Base-by-base conservation (phyloP, 2,888 invertebrate genomes). In the Operophtera brumata region DNA sequence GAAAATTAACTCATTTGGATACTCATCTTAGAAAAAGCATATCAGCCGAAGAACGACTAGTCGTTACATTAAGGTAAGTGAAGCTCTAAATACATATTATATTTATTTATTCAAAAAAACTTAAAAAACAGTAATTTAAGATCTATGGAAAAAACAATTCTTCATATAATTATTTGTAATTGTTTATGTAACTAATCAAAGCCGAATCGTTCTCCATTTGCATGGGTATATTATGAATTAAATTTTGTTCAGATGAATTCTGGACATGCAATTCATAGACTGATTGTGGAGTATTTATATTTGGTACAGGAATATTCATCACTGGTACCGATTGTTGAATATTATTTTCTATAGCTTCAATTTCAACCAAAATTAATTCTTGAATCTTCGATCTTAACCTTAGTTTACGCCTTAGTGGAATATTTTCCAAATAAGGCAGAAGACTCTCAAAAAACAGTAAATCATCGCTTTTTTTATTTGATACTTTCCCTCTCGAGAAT, bases 361-460 rank as follows among this genome's bases (percentile, higher is more conserved):
- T 50, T 57, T 70, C 69, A 44, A 42, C 56, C 32, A 63, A 58
- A 40, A 71, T 69, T 49, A 71, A 54, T 45, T 70, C 69, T 56
- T 69, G 69, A 48, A 71, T 70, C 37, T 66, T 66, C 7, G 66
- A 64, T 39, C 67, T 59, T 9, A 69, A 59, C 37, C 60, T 57
- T 28, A 70, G 58, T 54, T 69, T 69, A 11, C 61, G 57, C 41
- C 59, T 60, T 52, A 60, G 11, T n/a, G 69, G 69, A 34, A 69
- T 66, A 35, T 64, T 60, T 20, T 58, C 55, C 55, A 69, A 52
- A 43, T 66, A 70, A 8, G 69, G 69, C 42, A 70, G 14, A 36
- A 71, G 65, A 54, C 69, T 69, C 48, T 68, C 64, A 57, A 70
- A 70, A 57, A 68, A 70, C 47, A 69, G 54, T 39, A 62, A 26